phyloP scores from a whole-genome alignment of 2,888 invertebrate genomes.

The Xestia ashworthii region DNA sequence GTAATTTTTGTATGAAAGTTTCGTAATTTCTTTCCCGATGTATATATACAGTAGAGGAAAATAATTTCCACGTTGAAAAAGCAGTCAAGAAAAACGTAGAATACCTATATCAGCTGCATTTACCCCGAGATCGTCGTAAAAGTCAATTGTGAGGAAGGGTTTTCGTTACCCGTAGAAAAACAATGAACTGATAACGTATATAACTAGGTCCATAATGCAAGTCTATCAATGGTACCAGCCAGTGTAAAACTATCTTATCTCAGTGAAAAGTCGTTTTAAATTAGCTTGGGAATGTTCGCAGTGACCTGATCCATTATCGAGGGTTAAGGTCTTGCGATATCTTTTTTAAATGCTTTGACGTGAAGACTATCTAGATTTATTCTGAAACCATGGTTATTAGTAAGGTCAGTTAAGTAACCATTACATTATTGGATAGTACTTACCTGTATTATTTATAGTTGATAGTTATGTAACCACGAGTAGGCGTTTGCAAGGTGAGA shows the following conservation, averaged over 20 bases:
- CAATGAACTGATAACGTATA: conserved; percentile 52
- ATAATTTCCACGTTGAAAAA: conserved; percentile 20
- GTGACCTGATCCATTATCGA: background rate
- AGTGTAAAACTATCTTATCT: conserved; percentile 2
- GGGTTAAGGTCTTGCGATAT: background rate
- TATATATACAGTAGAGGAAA: conserved; percentile 4
- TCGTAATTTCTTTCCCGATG: conserved; percentile 9
- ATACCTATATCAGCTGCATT: conserved; percentile 55
- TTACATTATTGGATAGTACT: background rate
- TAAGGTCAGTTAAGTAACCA: background rate
- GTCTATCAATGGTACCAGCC: conserved; percentile 29
- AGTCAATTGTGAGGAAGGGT: conserved; percentile 54
- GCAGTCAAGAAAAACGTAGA: conserved; percentile 29
- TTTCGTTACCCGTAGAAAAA: conserved; percentile 43
- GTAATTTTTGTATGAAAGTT: conserved; percentile 2
- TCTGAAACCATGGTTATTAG: background rate
- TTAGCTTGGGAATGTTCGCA: conserved; percentile 2
- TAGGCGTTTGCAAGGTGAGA: conserved; percentile 6
- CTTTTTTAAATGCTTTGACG: conserved; percentile 6
- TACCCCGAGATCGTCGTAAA: conserved; percentile 47
- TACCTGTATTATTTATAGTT: background rate
- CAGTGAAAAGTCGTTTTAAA: conserved; percentile 6
- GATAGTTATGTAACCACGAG: background rate
- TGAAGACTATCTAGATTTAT: background rate
- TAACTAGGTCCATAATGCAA: conserved; percentile 30